Conservation (phyloP, 2,113 vertebrate genomes). For the Lota lota region DNA sequence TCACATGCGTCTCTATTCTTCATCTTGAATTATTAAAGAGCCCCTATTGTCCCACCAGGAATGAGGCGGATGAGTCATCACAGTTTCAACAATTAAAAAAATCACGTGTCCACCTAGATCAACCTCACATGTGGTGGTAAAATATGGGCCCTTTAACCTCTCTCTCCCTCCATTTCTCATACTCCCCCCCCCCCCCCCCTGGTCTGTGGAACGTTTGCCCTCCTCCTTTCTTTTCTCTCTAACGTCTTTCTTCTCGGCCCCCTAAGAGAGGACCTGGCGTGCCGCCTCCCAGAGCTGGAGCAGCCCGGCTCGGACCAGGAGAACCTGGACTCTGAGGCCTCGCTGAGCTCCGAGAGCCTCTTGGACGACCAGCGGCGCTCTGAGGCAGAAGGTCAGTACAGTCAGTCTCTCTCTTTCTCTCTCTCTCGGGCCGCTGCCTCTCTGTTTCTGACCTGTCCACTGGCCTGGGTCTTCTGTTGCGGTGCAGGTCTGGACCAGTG, state of each 20-base stretch:
- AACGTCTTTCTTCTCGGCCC: background rate
- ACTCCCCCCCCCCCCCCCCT: no score
- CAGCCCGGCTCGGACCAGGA: constrained; percentile 93
- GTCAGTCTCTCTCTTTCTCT: constrained; percentile 33
- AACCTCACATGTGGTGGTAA: no score
- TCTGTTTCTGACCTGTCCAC: constrained; percentile 12
- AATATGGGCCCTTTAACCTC: no score
- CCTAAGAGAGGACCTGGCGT: constrained; percentile 89
- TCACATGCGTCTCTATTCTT: background rate
- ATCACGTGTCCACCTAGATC: no score
- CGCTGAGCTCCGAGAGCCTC: constrained; percentile 91
- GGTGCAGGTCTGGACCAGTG: constrained; percentile 77
- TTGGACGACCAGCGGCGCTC: constrained; percentile 80
- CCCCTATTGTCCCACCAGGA: no score
- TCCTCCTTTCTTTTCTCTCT: background rate
- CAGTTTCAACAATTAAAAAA: no score
- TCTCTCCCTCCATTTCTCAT: background rate
- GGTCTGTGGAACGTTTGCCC: no score
- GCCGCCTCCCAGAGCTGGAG: constrained; percentile 90
- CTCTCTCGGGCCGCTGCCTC: constrained; percentile 43
- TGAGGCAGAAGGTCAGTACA: constrained; percentile 87
- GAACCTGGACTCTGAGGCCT: constrained; percentile 90
- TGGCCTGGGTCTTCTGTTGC: constrained; percentile 56
- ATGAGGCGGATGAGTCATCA: no score
- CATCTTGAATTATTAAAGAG: no score